phyloP scores from a whole-genome alignment of 2,113 vertebrate species.

The Corydoras maculifer region DNA sequence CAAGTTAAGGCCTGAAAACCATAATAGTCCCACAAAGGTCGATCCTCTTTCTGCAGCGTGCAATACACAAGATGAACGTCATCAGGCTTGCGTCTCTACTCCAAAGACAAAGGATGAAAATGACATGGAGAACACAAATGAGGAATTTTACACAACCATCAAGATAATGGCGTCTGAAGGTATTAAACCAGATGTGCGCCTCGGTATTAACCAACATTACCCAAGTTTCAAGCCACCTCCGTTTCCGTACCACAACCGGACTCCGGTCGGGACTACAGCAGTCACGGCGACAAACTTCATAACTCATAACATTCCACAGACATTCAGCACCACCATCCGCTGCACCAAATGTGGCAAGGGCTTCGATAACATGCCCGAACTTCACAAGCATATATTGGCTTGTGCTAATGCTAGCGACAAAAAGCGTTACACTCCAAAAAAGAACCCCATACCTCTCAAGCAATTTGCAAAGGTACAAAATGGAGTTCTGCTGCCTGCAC shows the following conservation, averaged over 20 bases:
- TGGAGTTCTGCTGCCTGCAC: slow-evolving; percentile 65
- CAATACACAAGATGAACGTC: slow-evolving; percentile 25
- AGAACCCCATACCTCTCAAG: slow-evolving; percentile 88
- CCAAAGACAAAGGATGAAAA: slow-evolving; percentile 65
- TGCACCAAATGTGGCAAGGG: slow-evolving; percentile 96
- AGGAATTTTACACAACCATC: slow-evolving; percentile 90
- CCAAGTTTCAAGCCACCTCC: slow-evolving; percentile 96
- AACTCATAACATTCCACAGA: slow-evolving; percentile 96
- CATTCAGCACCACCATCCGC: slow-evolving; percentile 90
- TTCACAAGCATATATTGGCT: slow-evolving; percentile 90
- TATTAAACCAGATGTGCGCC: slow-evolving; percentile 80
- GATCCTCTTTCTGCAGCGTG: slow-evolving; percentile 14
- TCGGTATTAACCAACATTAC: slow-evolving; percentile 96
- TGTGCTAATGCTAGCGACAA: slow-evolving; percentile 95
- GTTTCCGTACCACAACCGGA: slow-evolving; percentile 93
- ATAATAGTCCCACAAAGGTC: slow-evolving; percentile 71
- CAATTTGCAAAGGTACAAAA: slow-evolving; percentile 85
- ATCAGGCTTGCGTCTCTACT: slow-evolving; percentile 14
- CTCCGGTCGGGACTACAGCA: slow-evolving; percentile 71
- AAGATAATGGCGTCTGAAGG: slow-evolving; percentile 89
- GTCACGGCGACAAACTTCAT: slow-evolving; percentile 92
- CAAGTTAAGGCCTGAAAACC: slow-evolving; percentile 89
- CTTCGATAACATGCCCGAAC: slow-evolving; percentile 94
- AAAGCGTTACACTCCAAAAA: slow-evolving; percentile 92
- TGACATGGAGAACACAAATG: slow-evolving; percentile 72